A percentile compares a stretch with the other conserved stretches of the same genome.
phyloP scores from a whole-genome alignment of 2,888 invertebrate species.

The Polydrusus cervinus region DNA sequence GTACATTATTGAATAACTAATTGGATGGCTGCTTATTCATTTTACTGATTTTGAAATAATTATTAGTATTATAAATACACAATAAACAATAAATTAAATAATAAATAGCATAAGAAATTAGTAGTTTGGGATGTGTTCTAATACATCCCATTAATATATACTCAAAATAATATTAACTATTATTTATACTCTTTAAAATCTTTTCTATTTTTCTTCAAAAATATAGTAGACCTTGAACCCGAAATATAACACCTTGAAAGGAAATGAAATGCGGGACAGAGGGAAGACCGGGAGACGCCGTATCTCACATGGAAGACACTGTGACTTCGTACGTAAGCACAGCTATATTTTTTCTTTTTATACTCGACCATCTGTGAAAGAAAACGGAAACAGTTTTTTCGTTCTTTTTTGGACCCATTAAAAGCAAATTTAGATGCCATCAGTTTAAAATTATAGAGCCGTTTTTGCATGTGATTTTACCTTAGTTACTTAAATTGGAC shows the following conservation, averaged over 20 bases:
- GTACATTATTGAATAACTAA: too few relatives aligned
- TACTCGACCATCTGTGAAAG: constrained; percentile 38
- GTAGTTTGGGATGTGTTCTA: too few relatives aligned
- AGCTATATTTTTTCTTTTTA: constrained; percentile 27
- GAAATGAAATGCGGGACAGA: background rate
- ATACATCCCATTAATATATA: too few relatives aligned
- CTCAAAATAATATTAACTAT: background rate
- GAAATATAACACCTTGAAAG: constrained; percentile 5
- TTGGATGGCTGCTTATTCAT: too few relatives aligned
- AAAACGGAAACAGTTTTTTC: constrained; percentile 42
- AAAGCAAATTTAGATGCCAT: constrained; percentile 41
- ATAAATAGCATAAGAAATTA: too few relatives aligned
- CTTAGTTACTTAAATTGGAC: background rate
- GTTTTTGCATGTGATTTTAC: constrained; percentile 13
- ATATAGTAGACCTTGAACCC: background rate
- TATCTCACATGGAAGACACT: constrained; percentile 31
- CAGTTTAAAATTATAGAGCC: constrained; percentile 20
- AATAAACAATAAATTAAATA: too few relatives aligned
- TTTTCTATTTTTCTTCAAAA: background rate
- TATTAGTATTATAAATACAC: too few relatives aligned
- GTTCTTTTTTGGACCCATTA: constrained; percentile 33
- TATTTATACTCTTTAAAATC: background rate
- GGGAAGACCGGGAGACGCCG: constrained; percentile 8
- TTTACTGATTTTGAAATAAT: too few relatives aligned
- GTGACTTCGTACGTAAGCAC: constrained; percentile 12